These are phyloP conservation scores for Aphidoletes aphidimyza DNA, from an alignment of 2,888 invertebrate species.

Conservation along the genomic window DNA sequence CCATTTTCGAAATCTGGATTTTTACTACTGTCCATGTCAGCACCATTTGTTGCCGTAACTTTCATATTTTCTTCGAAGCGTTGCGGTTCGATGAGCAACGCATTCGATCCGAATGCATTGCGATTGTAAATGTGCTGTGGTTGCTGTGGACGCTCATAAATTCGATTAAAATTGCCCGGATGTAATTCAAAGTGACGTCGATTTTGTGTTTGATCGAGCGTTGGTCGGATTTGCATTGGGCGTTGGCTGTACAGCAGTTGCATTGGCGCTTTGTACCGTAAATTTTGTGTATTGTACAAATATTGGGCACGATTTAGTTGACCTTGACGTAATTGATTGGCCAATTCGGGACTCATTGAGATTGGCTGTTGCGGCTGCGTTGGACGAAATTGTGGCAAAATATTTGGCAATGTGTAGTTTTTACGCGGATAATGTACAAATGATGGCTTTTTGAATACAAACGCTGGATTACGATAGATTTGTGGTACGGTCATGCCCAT, in stretches of 20 bases:
- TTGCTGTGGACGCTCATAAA: constrained; percentile 60
- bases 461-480: constrained; percentile 1
- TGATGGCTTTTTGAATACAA: neutral
- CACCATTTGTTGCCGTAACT: constrained; percentile 28
- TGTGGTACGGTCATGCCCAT: too few relatives aligned
- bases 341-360: constrained; percentile 56
- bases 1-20: constrained; percentile 16
- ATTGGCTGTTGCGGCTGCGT: constrained; percentile 63
- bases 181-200: constrained; percentile 55
- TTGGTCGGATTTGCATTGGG: neutral
- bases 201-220: constrained; percentile 2
- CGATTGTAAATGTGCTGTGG: constrained; percentile 55
- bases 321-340: constrained; percentile 53
- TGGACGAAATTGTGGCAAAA: constrained; percentile 77
- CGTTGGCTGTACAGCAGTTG: neutral
- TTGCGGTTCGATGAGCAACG: constrained; percentile 51
- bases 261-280: neutral
- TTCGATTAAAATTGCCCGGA: constrained; percentile 54
- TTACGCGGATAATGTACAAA: constrained; percentile 60
- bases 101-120: neutral
- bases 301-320: constrained; percentile 54
- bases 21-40: constrained; percentile 60
- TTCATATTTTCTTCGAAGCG: constrained; percentile 49
- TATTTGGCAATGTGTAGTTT: constrained; percentile 70
- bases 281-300: constrained; percentile 45